Base-by-base conservation (phyloP, 35 echinoderm and acorn worm genomes). In the Amphiura filiformis region DNA sequence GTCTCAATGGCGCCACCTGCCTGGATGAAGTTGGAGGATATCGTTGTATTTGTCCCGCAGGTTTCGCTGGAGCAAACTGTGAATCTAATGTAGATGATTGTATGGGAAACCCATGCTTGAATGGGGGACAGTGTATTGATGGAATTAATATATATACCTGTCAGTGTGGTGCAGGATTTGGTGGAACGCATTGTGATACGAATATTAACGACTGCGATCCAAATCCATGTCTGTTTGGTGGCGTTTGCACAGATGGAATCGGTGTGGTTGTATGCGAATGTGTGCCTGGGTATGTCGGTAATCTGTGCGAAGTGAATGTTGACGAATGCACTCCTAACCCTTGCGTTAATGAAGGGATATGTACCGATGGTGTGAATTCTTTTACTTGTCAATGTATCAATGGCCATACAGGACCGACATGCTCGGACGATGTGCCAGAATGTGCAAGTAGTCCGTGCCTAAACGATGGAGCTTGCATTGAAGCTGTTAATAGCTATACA, bases 61-160 rank as follows among this genome's bases (percentile, higher is more conserved):
- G 91, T 12, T 93, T 88, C 44, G 20, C 38, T 17, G 91, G 91
- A 0, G 65, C 18, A n/a, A 80, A 82, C 31, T 93, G 91, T 39
- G 91, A 88, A 75, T 81, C 36, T 12, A 81, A 93, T 17, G 39
- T 93, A 22, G 80, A 94, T 82, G 88, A 90, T 35, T 93, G 91
- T 41, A 12, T 31, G 7, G 47, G 79, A 1, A 37, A 36, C 17
- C 77, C 88, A 20, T 94, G 93, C 44, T 77, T 76, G 39, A 90
- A 90, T 90, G 88, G 88, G 33, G 93, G 93, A 17, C 49, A 61
- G 32, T 94, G 93, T 76, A 78, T 90, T 5, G 65, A 86, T 82
- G 84, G 82, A 20, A 65, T 90, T 3, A 81, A 90, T 39, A 44
- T 34, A 4, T 94, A 76, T 61, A 77, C 39, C 0, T 93, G 91